Percentiles rank a stretch among this genome's conserved stretches.
These are phyloP conservation scores for Gambusia yucatana DNA, from an alignment of 2,797 vertebrate genomes.

Conservation along the genomic window DNA sequence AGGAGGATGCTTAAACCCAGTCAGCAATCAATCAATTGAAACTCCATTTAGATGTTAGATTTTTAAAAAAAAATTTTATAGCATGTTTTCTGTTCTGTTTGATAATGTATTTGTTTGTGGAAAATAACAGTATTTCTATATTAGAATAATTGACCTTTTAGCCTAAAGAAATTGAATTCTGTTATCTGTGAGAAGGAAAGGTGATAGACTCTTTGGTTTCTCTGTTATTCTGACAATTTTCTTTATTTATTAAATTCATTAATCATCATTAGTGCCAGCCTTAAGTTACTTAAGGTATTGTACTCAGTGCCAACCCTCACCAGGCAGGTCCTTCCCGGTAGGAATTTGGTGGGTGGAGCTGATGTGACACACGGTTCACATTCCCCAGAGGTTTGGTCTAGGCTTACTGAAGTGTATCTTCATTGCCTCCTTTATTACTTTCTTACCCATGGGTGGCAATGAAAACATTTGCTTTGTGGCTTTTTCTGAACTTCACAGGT, in stretches of 20 bases:
- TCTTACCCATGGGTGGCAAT: neutral
- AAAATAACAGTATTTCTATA: neutral
- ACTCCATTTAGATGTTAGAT: slow-evolving; percentile 36
- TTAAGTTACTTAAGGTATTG: neutral
- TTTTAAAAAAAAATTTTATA: neutral
- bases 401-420: neutral
- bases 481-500: neutral
- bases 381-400: neutral
- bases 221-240: neutral
- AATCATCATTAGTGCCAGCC: neutral
- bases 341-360: neutral
- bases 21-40: slow-evolving; percentile 74
- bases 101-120: neutral
- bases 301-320: neutral
- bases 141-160: neutral
- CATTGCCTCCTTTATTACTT: neutral
- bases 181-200: neutral
- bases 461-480: neutral
- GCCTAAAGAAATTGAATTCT: neutral
- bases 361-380: neutral
- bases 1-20: slow-evolving; percentile 73
- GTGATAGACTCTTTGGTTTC: neutral
- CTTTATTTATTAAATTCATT: neutral
- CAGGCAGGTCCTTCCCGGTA: neutral
- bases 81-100: neutral